Evolutionary conservation across 2,113 vertebrate species (phyloP), one percentile per base, ranked within the genome.

Genomic region (Bufo gargarizans): DNA sequence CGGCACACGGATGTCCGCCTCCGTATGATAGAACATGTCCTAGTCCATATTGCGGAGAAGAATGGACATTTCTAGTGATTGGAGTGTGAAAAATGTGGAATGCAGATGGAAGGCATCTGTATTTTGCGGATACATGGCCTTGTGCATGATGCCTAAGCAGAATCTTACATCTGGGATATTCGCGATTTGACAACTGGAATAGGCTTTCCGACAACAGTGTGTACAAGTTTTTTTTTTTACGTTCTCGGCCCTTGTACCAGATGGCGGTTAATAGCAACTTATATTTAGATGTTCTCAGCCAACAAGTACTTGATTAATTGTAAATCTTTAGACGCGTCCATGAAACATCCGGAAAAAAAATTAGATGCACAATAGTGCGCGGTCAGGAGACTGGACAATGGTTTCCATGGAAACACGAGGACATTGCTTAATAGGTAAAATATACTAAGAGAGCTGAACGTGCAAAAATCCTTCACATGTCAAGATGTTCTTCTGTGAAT

Each of bases 351-450:
- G 33, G 12, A 43, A 43, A 74, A 74, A 8, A 72, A 17, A 74
- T 4, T 12, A 14, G 16, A 8, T 6, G 71, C 45, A 74, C 45
- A 19, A 74, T 74, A 19, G 45, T 74, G 71, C 71, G 8, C 16
- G 78, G 55, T 58, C 77, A 79, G 77, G 53, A 33, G 78, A 80
- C 20, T 22, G 77, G 77, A 6, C n/a, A 47, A 82, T 9, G 19
- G 82, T 84, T 56, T 84, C 82, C 50, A 84, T 72, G 67, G 82
- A 17, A 84, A 84, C 67, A 20, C 11, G 9, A 45, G 82, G 72
- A 72, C 16, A 6, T 84, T 20, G 50, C 12, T 72, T 56, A n/a
- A 50, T 59, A 65, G 47, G 77, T 56, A 79, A 33, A 79, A 79
- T 55, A 79, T 55, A 33, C 43, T 9, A 79, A 5, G 77, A 79